Evolutionary conservation across 2,888 invertebrate species (phyloP), one percentile per base, ranked within the genome.

Genomic region (Colletes collaris): DNA sequence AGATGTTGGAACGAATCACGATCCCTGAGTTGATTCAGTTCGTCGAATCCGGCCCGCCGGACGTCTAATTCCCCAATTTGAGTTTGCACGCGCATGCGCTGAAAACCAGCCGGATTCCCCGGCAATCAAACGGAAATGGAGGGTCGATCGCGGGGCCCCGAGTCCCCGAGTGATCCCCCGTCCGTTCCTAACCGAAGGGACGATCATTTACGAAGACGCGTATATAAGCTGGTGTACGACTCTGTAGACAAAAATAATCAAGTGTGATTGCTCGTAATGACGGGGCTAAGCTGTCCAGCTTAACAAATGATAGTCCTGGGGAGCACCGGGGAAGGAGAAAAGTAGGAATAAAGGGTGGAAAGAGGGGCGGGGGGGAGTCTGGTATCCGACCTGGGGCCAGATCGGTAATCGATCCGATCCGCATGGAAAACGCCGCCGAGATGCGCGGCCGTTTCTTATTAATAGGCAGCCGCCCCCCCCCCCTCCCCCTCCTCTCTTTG

Each of bases 221-320:
- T 81, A 83, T 70, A 75, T 70, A 75, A 69, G 60, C 40, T 53
- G 78, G 75, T 50, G 73, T 80, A 79, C 76, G 73, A 84, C 79
- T 85, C 84, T 92, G 91, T 92, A 92, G 92, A 92, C 92, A 91
- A 92, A 92, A 92, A 92, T 92, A 92, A 92, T 92, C 92, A 92
- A 92, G 89, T 92, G 92, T 92, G 92, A 92, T 92, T 92, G 92
- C 92, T 92, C 90, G 92, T 92, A 92, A 92, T 92, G 91, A 92
- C 88, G 90, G 92, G 91, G 88, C 91, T 90, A 91, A 92, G 91
- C 90, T 92, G 91, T 91, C 91, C 92, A 92, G 90, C 91, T 92
- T 92, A 92, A 92, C 91, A 92, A 92, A 92, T 92, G 91, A 92
- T 92, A 92, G 91, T 86, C 77, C 85, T 78, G 78, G 74, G 80